phyloP scores from a whole-genome alignment of 2,113 vertebrate genomes.

The Cyphotilapia sp. region DNA sequence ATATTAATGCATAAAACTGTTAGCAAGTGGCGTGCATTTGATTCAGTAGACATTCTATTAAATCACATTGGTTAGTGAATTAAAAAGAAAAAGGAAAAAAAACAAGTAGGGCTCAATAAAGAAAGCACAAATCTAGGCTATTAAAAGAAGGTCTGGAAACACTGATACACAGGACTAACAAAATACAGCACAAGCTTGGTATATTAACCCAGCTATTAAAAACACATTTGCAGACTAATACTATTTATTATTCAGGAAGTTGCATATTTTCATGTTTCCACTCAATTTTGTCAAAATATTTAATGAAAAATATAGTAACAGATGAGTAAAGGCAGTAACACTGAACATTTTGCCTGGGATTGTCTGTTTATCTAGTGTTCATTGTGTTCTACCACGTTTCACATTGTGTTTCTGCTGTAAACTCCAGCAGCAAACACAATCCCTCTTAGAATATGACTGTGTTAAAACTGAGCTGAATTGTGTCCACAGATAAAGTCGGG shows the following conservation, averaged over 20 bases:
- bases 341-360: not conserved
- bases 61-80: not conserved
- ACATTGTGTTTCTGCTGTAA: not conserved
- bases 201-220: not conserved
- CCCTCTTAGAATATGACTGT: not conserved
- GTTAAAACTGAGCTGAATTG: not conserved
- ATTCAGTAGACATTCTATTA: not conserved
- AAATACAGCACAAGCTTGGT: not conserved
- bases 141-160: not conserved
- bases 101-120: not conserved
- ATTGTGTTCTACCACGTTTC: not conserved
- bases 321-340: not conserved
- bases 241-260: not conserved
- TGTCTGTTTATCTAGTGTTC: not conserved
- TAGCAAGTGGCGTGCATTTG: not conserved
- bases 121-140: not conserved
- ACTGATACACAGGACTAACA: not conserved
- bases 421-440: conserved; percentile 2
- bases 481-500: not conserved
- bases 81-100: not conserved
- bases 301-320: not conserved
- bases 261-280: not conserved
- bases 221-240: not conserved
- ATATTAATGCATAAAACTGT: not conserved
- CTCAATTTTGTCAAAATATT: not conserved